Conservation (phyloP, 2,888 invertebrate genomes). For the Scelioninae gen. 2 region DNA sequence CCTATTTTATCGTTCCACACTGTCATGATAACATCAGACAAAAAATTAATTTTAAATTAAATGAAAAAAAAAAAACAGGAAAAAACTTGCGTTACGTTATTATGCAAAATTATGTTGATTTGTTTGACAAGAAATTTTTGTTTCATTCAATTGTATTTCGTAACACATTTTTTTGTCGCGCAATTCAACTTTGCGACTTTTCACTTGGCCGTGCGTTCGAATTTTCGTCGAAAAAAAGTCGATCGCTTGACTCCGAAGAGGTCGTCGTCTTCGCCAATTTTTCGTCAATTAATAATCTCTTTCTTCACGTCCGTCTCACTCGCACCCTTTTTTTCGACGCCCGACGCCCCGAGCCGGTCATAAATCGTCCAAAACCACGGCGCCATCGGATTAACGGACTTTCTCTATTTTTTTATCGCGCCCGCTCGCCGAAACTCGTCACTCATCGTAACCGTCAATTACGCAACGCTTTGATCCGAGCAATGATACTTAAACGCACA, state of each 20-base stretch:
- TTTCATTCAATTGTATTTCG: no score
- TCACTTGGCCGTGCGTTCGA: background rate
- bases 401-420: conserved; percentile 42
- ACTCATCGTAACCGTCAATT: conserved; percentile 29
- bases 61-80: no score
- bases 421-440: conserved; percentile 34
- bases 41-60: no score
- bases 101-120: no score
- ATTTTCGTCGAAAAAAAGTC: background rate
- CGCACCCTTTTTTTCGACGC: background rate
- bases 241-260: conserved; percentile 12
- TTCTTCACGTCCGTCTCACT: conserved; percentile 12
- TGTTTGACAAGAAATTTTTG: no score
- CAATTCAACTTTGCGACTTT: no score
- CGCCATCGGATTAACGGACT: conserved; percentile 48
- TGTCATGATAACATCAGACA: no score
- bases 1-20: no score
- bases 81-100: no score
- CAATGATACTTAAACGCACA: conserved; percentile 36
- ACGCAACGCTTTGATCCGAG: conserved; percentile 23
- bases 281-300: conserved; percentile 32
- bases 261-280: conserved; percentile 24
- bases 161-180: no score
- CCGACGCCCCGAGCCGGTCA: conserved; percentile 2
- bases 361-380: conserved; percentile 39